Percentiles rank a stretch among this genome's conserved stretches.
Conservation (phyloP, 2,888 invertebrate species). For the Hedychridium roseum region DNA sequence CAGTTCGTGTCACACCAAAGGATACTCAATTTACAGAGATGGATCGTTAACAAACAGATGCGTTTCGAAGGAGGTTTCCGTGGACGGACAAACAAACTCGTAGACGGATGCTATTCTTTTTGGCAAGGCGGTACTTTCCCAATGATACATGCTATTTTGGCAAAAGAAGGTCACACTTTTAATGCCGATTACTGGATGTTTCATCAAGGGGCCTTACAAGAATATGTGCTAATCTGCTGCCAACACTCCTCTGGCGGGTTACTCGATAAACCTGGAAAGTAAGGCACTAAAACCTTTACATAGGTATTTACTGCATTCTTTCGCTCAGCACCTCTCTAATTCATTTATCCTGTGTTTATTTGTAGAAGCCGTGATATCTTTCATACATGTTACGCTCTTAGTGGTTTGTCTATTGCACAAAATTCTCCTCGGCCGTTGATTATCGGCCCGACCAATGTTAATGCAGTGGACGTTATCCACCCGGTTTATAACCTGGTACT, state of each 20-base stretch:
- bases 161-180: slow-evolving; percentile 62
- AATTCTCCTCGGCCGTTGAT: slow-evolving; percentile 65
- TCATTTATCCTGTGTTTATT: slow-evolving; percentile 29
- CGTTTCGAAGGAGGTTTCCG: slow-evolving; percentile 95
- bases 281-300: slow-evolving; percentile 51
- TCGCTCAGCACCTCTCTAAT: slow-evolving; percentile 3
- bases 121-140: slow-evolving; percentile 97
- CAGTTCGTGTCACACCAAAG: neutral
- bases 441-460: slow-evolving; percentile 56
- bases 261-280: slow-evolving; percentile 96
- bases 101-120: slow-evolving; percentile 98
- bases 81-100: slow-evolving; percentile 97
- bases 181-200: slow-evolving; percentile 74
- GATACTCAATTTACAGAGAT: slow-evolving; percentile 68
- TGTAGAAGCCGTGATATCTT: slow-evolving; percentile 87
- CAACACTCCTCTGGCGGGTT: slow-evolving; percentile 89
- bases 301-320: too few species aligned
- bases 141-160: slow-evolving; percentile 79
- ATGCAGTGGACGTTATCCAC: slow-evolving; percentile 52
- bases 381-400: slow-evolving; percentile 96
- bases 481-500: slow-evolving; percentile 55
- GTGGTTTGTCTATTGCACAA: slow-evolving; percentile 94
- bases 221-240: slow-evolving; percentile 93
- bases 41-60: slow-evolving; percentile 94
- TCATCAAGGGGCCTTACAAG: slow-evolving; percentile 88